Percentiles rank a stretch among this genome's conserved stretches.
Evolutionary conservation across 2,113 vertebrate species (phyloP).

Genomic region (Etia nguti): DNA sequence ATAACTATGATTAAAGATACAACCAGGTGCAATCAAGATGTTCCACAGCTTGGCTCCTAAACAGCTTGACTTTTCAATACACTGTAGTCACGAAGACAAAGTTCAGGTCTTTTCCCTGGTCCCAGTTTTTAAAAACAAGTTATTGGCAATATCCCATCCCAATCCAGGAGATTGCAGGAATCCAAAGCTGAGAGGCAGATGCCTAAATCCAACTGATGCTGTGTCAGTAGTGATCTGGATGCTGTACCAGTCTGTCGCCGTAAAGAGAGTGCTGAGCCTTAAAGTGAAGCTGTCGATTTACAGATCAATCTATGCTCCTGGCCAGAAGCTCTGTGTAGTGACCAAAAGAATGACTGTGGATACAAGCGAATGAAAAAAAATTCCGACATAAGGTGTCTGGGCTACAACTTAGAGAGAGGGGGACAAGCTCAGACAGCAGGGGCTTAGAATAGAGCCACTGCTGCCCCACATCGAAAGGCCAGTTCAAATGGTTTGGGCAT

Average conservation of each 20-base stretch:
- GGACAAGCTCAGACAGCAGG: background rate
- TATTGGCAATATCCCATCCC: background rate
- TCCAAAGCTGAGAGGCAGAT: background rate
- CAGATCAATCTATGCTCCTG: background rate
- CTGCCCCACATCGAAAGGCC: background rate
- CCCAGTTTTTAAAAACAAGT: background rate
- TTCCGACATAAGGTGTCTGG: background rate
- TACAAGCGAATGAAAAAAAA: background rate
- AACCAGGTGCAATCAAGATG: background rate
- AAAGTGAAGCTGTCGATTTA: background rate
- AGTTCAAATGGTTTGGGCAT: background rate
- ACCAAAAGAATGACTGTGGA: background rate
- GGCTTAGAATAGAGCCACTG: accelerated
- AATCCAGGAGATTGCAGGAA: background rate
- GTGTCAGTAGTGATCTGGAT: background rate
- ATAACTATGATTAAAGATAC: background rate
- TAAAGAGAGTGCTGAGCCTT: background rate
- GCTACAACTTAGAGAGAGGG: background rate
- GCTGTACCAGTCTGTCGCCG: background rate
- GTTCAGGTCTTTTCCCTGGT: background rate
- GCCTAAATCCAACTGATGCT: background rate
- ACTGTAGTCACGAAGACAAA: background rate
- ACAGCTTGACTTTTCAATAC: background rate
- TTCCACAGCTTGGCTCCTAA: background rate
- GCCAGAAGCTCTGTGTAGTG: background rate